Conservation (phyloP, 2,888 invertebrate species). For the Cryptosula pallasiana region DNA sequence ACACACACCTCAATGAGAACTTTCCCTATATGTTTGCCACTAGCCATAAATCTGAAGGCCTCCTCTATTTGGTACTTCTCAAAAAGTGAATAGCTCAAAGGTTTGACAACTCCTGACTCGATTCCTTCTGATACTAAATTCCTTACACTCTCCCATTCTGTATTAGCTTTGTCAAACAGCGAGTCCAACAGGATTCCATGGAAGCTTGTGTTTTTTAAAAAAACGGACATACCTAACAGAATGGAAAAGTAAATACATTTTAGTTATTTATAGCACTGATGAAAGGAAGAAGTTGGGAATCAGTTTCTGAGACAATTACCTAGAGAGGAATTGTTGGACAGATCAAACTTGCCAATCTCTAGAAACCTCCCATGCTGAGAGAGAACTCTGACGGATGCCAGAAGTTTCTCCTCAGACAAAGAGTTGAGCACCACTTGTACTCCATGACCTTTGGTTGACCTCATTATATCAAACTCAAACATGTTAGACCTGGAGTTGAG, state of each 20-base stretch:
- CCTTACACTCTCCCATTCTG: slow-evolving; percentile 70
- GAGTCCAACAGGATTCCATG: slow-evolving; percentile 94
- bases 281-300: not conserved
- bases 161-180: slow-evolving; percentile 69
- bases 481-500: slow-evolving; percentile 84
- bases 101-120: slow-evolving; percentile 77
- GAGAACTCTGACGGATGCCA: slow-evolving; percentile 85
- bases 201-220: slow-evolving; percentile 92
- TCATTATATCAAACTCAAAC: slow-evolving; percentile 84
- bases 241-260: too few relatives aligned
- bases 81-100: slow-evolving; percentile 82
- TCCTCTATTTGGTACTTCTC: slow-evolving; percentile 81
- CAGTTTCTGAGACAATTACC: slow-evolving; percentile 51
- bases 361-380: slow-evolving; percentile 89
- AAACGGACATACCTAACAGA: slow-evolving; percentile 79
- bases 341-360: slow-evolving; percentile 96
- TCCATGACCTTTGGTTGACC: slow-evolving; percentile 75
- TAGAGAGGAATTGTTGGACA: slow-evolving; percentile 81
- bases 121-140: slow-evolving; percentile 79
- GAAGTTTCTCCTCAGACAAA: slow-evolving; percentile 88
- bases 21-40: slow-evolving; percentile 96
- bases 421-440: slow-evolving; percentile 94
- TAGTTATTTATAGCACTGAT: not conserved
- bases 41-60: slow-evolving; percentile 89
- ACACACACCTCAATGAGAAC: slow-evolving; percentile 70